phyloP scores from a whole-genome alignment of 2,113 vertebrate genomes.

The Agelaius phoeniceus region DNA sequence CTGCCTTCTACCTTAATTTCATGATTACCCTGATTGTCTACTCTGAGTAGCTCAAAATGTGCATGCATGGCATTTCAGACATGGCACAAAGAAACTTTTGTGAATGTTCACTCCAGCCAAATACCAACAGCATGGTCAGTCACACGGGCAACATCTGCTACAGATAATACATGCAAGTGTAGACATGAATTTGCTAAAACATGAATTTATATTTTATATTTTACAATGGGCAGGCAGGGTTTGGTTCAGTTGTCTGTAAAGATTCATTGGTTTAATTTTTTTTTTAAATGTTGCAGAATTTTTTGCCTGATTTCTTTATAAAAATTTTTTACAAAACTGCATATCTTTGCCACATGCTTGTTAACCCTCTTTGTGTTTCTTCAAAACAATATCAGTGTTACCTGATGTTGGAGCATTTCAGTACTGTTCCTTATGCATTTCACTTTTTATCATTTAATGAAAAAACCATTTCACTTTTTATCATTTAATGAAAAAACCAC shows the following conservation, averaged over 20 bases:
- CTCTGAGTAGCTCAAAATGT: neutral
- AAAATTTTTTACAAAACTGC: neutral
- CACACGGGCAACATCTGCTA: neutral
- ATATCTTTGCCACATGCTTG: neutral
- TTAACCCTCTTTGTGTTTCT: neutral
- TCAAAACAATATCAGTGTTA: neutral
- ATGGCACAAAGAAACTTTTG: neutral
- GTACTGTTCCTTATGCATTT: neutral
- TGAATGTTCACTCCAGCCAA: neutral
- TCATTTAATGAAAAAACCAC: neutral
- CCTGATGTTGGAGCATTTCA: neutral
- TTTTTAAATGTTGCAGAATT: too few species aligned
- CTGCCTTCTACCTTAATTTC: neutral
- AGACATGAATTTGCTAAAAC: neutral
- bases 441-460: neutral
- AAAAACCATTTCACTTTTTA: neutral
- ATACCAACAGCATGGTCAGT: neutral
- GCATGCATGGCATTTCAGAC: rapidly evolving
- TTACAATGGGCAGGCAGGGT: neutral
- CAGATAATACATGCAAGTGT: neutral
- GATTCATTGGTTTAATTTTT: neutral
- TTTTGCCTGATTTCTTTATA: neutral
- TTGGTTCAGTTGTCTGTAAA: neutral
- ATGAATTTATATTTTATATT: neutral
- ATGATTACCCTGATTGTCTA: neutral